Evolutionary conservation across 2,888 invertebrate species (phyloP), one percentile per base, ranked within the genome.

Genomic region (Dorcus hopei): DNA sequence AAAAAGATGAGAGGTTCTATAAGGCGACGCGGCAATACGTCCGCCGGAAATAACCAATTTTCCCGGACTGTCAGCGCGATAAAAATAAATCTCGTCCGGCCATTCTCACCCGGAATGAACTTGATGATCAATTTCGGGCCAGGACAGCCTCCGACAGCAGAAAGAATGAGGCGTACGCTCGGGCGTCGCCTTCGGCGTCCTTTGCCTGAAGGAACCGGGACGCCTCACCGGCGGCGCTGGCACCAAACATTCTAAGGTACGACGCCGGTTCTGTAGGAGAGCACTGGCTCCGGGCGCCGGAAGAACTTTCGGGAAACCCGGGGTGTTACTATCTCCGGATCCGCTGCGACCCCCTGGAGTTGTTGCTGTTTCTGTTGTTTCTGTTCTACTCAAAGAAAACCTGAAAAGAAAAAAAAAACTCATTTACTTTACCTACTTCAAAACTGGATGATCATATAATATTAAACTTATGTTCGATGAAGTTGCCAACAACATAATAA

Each of bases 61-160:
- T 14, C 26, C 26, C 26, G 26, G 26, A 33, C 5, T 33, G 26
- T 33, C 26, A 33, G 7, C 26, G 26, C 26, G 26, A 33, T 33
- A 33, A 33, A 33, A 33, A 33, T 42, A 42, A 42, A 42, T 42
- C 42, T 42, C 42, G 42, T 14, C 11, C 42, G 38, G 47, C 16
- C 43, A 38, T 40, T 79, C 86, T 87, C 80, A 91, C 92, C 92
- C 91, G 6, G 91, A 91, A 66, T 89, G 87, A 49, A 91, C 89
- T 63, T 90, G 88, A 70, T 88, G 90, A 77, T 92, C 91, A 59
- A 92, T 88, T 78, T 92, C 92, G 7, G 91, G 92, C 92, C 92
- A 92, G 39, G 91, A 91, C 39, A 88, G 82, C 49, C 91, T 82
- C 52, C 92, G 81, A 65, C 88, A 87, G 77, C 91, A 91, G 74